These are phyloP conservation scores for Larimichthys crocea DNA, from an alignment of 2,113 vertebrate genomes.

Conservation along the genomic window DNA sequence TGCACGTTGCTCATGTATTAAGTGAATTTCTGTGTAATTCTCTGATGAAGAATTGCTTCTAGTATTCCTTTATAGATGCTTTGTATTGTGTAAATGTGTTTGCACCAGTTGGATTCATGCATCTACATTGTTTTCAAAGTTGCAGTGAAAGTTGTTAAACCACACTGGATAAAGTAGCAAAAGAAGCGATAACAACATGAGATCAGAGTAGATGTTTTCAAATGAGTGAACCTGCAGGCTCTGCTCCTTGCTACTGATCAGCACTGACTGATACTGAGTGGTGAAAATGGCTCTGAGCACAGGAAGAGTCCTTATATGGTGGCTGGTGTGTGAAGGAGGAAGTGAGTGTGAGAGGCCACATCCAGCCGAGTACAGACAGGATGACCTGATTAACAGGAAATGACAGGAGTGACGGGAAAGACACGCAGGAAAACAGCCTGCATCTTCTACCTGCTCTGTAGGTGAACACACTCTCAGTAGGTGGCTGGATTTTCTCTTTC, in stretches of 20 bases:
- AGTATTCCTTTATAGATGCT: background rate
- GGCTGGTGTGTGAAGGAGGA: slow-evolving; percentile 45
- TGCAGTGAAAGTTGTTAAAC: background rate
- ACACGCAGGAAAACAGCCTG: slow-evolving; percentile 40
- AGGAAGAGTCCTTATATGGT: slow-evolving; percentile 56
- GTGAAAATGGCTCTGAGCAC: slow-evolving; percentile 36
- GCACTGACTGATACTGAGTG: slow-evolving; percentile 18
- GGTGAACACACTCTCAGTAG: background rate
- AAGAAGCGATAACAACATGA: background rate
- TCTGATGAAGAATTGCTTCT: no score
- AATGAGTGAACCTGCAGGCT: background rate
- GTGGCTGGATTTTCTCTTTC: background rate
- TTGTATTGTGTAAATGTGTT: background rate
- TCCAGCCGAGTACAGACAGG: slow-evolving; percentile 37
- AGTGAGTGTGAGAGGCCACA: slow-evolving; percentile 46
- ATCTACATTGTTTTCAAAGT: background rate
- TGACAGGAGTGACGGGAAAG: slow-evolving; percentile 43
- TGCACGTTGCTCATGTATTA: no score
- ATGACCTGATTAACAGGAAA: slow-evolving; percentile 74
- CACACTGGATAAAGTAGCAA: background rate
- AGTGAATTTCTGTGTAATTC: no score
- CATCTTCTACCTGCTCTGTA: slow-evolving; percentile 20
- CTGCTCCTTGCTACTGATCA: slow-evolving; percentile 7
- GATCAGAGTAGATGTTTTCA: background rate
- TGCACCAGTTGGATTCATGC: background rate